A percentile compares a stretch with the other conserved stretches of the same genome.
Evolutionary conservation across 1,140 invertebrate species (phyloP).

Genomic region (Drosophila tani): DNA sequence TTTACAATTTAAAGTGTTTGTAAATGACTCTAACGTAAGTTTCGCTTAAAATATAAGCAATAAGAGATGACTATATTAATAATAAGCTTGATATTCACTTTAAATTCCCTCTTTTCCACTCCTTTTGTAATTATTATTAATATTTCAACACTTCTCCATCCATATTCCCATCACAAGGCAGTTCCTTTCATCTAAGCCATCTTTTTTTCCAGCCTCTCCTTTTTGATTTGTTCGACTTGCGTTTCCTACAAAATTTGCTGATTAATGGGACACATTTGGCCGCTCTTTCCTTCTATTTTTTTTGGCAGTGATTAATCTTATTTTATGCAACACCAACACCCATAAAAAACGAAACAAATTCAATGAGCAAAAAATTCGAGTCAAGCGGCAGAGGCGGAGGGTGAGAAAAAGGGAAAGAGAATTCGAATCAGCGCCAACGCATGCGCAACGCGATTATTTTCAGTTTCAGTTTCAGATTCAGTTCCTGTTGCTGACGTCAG

Average conservation of each 20-base stretch:
- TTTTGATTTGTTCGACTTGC: conserved; percentile 4
- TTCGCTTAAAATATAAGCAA: too few species aligned
- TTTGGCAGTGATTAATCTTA: conserved; percentile 45
- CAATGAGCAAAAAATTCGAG: conserved; percentile 9
- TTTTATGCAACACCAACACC: conserved; percentile 41
- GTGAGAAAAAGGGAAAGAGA: conserved; percentile 3
- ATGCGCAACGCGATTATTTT: conserved; percentile 52
- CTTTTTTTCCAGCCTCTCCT: neutral
- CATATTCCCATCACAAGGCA: neutral
- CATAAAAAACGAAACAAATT: neutral
- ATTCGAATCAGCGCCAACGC: conserved; percentile 46
- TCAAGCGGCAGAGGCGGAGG: neutral
- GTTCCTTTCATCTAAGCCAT: neutral
- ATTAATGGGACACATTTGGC: conserved; percentile 36
- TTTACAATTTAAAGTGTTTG: too few species aligned
- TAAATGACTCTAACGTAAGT: too few species aligned
- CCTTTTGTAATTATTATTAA: neutral
- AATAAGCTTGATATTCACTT: too few species aligned
- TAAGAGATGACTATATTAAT: too few species aligned
- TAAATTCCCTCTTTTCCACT: too few species aligned
- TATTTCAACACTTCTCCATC: too few species aligned
- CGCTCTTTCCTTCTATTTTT: conserved; percentile 6
- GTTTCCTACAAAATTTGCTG: conserved; percentile 21
- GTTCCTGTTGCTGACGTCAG: conserved; percentile 54
- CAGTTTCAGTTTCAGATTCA: conserved; percentile 44